Evolutionary conservation across 2,888 invertebrate species (phyloP), one percentile per base, ranked within the genome.

Genomic region (Eudemis profundana): DNA sequence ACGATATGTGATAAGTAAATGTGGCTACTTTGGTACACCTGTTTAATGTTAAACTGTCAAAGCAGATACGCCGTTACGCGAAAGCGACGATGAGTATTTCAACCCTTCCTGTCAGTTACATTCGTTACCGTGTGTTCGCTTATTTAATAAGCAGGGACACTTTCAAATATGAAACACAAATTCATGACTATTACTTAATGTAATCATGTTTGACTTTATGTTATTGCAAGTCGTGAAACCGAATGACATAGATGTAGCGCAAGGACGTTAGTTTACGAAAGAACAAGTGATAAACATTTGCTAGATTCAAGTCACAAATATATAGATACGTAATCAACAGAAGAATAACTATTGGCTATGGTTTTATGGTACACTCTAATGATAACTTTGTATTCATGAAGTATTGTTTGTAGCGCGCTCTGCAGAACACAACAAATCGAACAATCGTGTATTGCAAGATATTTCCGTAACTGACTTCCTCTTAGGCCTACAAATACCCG

Each of bases 151-250:
- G 8, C 19, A 53, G 50, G 42, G 57, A 60, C 59, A 65, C 46
- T 65, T 65, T 65, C 59, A 21, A 51, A 65, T 60, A 38, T 46
- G 19, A 47, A 65, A 65, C 23, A 4, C 12, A 33, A 40, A 40
- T 53, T 29, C 46, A 65, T 65, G 59, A 60, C 60, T 60, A 59
- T 65, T 53, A 59, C 59, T 65, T 29, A 29, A 53, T 44, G 56
- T 36, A 46, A 50, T 57, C 33, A 50, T 21, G 57, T 47, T 50
- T 50, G 27, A 36, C 46, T 36, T 36, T n/a, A 27, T 54, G 54
- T 47, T 47, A 62, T 62, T 40, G 47, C 36, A 47, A 47, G 29
- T 54, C 47, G 54, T 54, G 38, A 40, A 64, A 33, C 57, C 3
- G 15, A 40, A 50, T 29, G 50, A 38, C 21, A 15, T 49, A 49